Conservation (phyloP, 2,797 vertebrate genomes). For the Buphagus erythrorhynchus region DNA sequence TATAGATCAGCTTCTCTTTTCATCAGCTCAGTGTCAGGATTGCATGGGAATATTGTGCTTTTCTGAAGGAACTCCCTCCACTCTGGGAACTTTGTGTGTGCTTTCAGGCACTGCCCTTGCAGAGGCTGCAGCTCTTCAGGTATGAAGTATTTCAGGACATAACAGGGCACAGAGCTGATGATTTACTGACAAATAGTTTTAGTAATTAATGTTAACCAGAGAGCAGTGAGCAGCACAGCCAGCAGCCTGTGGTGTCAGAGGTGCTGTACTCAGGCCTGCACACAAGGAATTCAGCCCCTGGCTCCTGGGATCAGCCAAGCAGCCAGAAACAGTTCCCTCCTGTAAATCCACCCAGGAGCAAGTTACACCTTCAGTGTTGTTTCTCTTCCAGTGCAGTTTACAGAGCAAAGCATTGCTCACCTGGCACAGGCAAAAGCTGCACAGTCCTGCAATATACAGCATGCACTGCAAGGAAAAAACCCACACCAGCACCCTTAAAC, state of each 20-base stretch:
- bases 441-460: accelerated
- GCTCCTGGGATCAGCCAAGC: not conserved
- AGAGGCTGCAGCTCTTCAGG: not conserved
- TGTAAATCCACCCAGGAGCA: not conserved
- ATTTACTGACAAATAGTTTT: not conserved
- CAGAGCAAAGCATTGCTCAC: not conserved
- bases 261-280: not conserved
- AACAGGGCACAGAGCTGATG: not conserved
- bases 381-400: not conserved
- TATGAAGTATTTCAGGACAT: not conserved
- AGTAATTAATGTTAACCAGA: not conserved
- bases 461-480: not conserved
- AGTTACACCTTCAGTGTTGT: not conserved
- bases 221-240: not conserved
- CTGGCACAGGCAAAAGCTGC: not conserved
- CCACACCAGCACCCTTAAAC: not conserved
- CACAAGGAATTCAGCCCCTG: not conserved
- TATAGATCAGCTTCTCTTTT: not conserved
- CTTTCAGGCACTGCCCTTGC: not conserved
- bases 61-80: not conserved
- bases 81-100: not conserved
- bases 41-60: accelerated
- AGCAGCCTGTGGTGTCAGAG: not conserved
- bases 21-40: not conserved
- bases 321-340: not conserved